Percentiles rank a stretch among this genome's conserved stretches.
Conservation (phyloP, 1,140 invertebrate species). For the Trachelipus rathkii region DNA sequence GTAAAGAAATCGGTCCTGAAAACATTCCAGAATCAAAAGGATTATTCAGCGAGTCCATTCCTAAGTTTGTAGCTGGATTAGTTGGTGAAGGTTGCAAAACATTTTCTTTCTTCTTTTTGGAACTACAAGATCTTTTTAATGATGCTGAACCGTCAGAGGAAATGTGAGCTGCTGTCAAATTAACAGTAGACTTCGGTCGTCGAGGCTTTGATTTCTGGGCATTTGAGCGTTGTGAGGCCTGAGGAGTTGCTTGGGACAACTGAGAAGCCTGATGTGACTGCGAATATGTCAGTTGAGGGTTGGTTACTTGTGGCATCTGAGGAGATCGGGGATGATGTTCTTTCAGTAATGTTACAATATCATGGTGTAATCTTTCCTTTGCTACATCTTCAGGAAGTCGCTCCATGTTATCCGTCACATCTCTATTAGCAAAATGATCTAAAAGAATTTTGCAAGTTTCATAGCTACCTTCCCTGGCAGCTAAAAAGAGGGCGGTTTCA, state of each 20-base stretch:
- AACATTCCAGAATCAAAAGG: conserved; percentile 47
- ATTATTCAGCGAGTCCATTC: background rate
- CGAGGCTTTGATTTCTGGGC: conserved; percentile 47
- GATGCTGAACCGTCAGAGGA: conserved; percentile 32
- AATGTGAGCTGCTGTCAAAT: conserved; percentile 28
- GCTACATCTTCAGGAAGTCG: conserved; percentile 86
- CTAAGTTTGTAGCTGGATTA: conserved; percentile 12
- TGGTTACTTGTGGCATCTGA: conserved; percentile 56
- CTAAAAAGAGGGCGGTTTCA: conserved; percentile 92
- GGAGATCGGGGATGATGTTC: conserved; percentile 81
- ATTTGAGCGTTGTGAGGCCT: conserved; percentile 61
- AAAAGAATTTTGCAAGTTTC: conserved; percentile 84
- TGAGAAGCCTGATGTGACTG: conserved; percentile 59
- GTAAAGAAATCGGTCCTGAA: conserved; percentile 68
- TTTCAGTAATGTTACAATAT: conserved; percentile 85
- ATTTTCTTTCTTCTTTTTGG: conserved; percentile 41
- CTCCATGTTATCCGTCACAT: conserved; percentile 98
- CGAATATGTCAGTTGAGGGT: conserved; percentile 50
- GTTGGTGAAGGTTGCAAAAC: conserved; percentile 21
- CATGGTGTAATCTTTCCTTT: conserved; percentile 81
- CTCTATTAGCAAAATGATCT: conserved; percentile 87
- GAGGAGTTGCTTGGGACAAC: conserved; percentile 68
- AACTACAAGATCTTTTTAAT: conserved; percentile 33
- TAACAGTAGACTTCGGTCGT: conserved; percentile 45
- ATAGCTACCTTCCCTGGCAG: conserved; percentile 87